These are phyloP conservation scores for Forpus xanthops DNA, from an alignment of 2,797 vertebrate species.

Conservation along the genomic window DNA sequence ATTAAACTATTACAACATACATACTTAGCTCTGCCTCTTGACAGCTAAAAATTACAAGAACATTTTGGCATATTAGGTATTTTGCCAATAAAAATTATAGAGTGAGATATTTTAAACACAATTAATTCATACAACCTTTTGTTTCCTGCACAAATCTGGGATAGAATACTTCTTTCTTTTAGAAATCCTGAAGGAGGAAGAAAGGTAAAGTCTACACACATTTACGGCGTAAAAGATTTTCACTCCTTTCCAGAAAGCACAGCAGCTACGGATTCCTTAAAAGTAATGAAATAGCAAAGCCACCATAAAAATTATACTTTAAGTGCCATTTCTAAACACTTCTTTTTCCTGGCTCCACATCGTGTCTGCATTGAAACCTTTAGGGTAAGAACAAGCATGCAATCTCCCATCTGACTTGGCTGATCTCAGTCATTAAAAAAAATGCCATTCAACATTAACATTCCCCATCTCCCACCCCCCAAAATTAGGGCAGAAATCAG, in stretches of 20 bases:
- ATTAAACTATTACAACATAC: not conserved
- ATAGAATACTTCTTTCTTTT: not conserved
- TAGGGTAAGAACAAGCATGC: not conserved
- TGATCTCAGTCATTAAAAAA: not conserved
- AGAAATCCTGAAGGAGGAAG: not conserved
- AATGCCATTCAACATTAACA: not conserved
- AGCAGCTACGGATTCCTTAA: not conserved
- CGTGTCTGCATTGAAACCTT: not conserved
- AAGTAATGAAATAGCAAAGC: not conserved
- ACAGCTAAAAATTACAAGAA: not conserved
- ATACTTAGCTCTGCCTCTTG: not conserved
- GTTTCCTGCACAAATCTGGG: not conserved
- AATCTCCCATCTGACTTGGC: not conserved
- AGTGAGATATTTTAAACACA: not conserved
- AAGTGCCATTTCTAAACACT: not conserved
- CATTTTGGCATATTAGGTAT: not conserved
- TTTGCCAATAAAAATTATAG: not conserved
- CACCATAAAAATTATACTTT: not conserved
- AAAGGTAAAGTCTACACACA: not conserved
- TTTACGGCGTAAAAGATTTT: not conserved
- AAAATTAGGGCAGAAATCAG: constrained; percentile 14
- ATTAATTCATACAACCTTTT: not conserved
- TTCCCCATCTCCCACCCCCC: not conserved
- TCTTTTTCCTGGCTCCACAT: not conserved
- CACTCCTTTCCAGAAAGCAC: not conserved